These are phyloP conservation scores for Neoitamus cyanurus DNA, from an alignment of 2,888 invertebrate genomes.

Conservation along the genomic window DNA sequence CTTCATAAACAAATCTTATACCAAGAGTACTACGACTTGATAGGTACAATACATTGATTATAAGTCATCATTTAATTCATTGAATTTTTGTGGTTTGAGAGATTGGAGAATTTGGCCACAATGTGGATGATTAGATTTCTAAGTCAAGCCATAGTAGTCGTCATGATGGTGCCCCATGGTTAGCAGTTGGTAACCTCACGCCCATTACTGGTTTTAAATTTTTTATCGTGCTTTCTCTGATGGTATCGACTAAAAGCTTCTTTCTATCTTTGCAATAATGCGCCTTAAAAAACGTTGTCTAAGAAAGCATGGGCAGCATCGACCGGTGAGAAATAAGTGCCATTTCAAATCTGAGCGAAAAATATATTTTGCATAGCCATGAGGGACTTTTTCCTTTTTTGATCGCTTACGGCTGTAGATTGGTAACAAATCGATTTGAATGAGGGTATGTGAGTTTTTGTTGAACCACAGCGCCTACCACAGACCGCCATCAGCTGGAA, in stretches of 20 bases:
- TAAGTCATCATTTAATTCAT: too few relatives aligned
- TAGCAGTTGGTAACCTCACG: neutral
- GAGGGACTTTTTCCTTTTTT: neutral
- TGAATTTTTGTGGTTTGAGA: too few relatives aligned
- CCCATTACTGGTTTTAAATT: neutral
- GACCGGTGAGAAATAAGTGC: neutral
- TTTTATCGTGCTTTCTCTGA: neutral
- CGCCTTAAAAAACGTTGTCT: neutral
- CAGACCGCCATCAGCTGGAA: neutral
- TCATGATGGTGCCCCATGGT: neutral
- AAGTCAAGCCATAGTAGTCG: neutral
- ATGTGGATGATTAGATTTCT: neutral
- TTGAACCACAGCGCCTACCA: neutral
- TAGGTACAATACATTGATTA: too few relatives aligned
- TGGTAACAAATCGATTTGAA: conserved; percentile 7
- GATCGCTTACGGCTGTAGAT: neutral
- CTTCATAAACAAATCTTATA: too few relatives aligned
- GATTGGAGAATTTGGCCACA: neutral
- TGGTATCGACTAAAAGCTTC: neutral
- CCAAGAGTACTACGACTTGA: too few relatives aligned
- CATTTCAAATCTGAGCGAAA: neutral
- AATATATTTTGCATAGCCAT: conserved; percentile 1
- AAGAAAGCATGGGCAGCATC: neutral
- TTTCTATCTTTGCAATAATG: neutral
- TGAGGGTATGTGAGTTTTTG: neutral